These are phyloP conservation scores for Caenorhabditis panamensis DNA, from an alignment of 2,888 invertebrate genomes.

Conservation along the genomic window DNA sequence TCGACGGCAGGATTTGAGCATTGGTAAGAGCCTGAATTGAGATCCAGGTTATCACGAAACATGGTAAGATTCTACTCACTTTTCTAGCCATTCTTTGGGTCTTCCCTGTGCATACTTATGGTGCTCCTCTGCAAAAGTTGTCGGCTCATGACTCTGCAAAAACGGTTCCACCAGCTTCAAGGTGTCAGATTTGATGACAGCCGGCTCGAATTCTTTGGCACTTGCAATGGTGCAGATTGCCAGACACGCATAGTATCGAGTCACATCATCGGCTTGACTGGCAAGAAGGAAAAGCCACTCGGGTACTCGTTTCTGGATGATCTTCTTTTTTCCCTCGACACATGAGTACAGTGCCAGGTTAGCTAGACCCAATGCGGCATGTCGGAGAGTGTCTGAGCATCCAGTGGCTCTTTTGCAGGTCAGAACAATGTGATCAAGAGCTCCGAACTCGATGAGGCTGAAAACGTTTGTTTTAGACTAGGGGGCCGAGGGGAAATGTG, in stretches of 20 bases:
- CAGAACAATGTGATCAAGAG: slow-evolving; percentile 79
- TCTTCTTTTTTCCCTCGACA: slow-evolving; percentile 82
- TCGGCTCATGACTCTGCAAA: slow-evolving; percentile 93
- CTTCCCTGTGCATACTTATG: slow-evolving; percentile 84
- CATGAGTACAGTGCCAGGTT: slow-evolving; percentile 93
- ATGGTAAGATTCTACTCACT: slow-evolving; percentile 61
- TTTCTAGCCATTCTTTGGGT: slow-evolving; percentile 77
- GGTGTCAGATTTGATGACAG: slow-evolving; percentile 96
- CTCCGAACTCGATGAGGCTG: slow-evolving; percentile 78
- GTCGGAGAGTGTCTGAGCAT: slow-evolving; percentile 83
- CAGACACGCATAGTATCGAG: slow-evolving; percentile 97
- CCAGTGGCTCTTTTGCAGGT: slow-evolving; percentile 78
- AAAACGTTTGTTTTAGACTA: too few species aligned
- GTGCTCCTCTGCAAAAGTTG: slow-evolving; percentile 89
- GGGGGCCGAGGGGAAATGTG: too few species aligned
- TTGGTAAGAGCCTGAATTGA: slow-evolving; percentile 87
- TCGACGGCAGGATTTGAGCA: slow-evolving; percentile 93
- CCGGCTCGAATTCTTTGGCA: slow-evolving; percentile 91
- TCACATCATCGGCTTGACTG: slow-evolving; percentile 90
- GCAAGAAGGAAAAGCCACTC: slow-evolving; percentile 96
- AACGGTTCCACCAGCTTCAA: slow-evolving; percentile 96
- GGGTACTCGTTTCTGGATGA: slow-evolving; percentile 83
- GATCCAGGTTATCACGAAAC: not conserved
- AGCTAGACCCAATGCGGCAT: slow-evolving; percentile 96
- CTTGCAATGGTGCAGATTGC: slow-evolving; percentile 89